Evolutionary conservation across 2,888 invertebrate species (phyloP), one percentile per base, ranked within the genome.

Genomic region (Sarcophaga subvicina): DNA sequence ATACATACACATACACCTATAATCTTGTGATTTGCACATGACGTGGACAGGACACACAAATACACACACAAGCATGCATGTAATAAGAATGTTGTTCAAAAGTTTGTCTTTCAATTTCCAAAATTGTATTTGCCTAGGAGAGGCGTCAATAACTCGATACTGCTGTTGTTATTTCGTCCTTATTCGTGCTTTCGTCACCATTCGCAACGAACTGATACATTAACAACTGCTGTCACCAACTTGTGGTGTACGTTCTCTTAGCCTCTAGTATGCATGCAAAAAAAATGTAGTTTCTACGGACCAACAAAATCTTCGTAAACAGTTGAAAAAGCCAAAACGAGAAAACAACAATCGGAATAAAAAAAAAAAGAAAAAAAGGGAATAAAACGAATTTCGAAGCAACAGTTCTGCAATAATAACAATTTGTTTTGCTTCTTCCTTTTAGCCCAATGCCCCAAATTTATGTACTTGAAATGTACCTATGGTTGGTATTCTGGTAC

Each of bases 81-180:
- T 59, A 47, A 54, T 54, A 54, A 45, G 60, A 70, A 82, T 64
- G 80, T 80, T 82, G 67, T 90, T 90, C 89, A 89, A 91, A 92
- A 92, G 92, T 92, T 92, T 92, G 92, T 91, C 92, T 91, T 92
- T 91, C 91, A 92, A 92, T 92, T 92, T 92, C 89, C 90, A 90
- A 92, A 91, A 91, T 91, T 90, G 89, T 92, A 91, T 92, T 92
- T 92, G 91, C 60, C 64, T 85, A 27, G 75, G 75, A 80, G 82
- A 82, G 86, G 86, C 86, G 86, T 83, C 86, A 86, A 83, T 80
- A 76, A 76, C 79, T 79, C 82, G 72, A 77, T 80, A 66, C 76
- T 83, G n/a, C 76, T 70, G 60, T 71, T 72, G 37, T 37, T 37
- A 10, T 54, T 54, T 66, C 59, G 71, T 60, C 73, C 27, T 77